phyloP scores from a whole-genome alignment of 2,113 vertebrate species.

The Lepisosteus osseus region DNA sequence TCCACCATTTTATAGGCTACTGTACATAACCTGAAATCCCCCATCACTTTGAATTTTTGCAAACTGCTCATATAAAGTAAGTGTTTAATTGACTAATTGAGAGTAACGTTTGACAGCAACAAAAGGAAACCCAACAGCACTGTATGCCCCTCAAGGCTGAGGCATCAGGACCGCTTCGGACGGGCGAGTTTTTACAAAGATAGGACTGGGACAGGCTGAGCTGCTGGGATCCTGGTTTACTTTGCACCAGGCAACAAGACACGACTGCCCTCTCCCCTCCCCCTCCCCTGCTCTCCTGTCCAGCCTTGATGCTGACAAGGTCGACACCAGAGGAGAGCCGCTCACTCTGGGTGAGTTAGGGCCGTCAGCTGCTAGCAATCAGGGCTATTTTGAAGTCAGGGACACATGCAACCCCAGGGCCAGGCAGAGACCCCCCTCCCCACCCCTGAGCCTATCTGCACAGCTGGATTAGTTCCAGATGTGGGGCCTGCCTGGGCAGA shows the following conservation, averaged over 20 bases:
- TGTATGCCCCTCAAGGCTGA: no score
- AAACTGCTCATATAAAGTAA: no score
- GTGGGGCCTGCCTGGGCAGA: constrained; percentile 34
- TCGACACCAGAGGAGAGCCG: constrained; percentile 71
- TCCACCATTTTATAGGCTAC: no score
- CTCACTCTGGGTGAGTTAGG: constrained; percentile 75
- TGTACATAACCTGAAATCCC: no score
- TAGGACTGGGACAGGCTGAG: no score
- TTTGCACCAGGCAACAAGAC: constrained; percentile 31
- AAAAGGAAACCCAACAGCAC: no score
- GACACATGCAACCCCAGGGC: constrained; percentile 72
- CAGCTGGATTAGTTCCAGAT: constrained; percentile 73
- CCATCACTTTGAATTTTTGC: no score
- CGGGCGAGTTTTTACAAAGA: no score
- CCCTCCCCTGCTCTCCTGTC: constrained; percentile 56
- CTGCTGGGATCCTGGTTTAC: constrained; percentile 27
- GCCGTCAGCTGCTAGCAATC: constrained; percentile 77
- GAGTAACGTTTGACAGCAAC: no score
- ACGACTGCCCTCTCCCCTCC: constrained; percentile 26
- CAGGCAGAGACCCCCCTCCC: constrained; percentile 61
- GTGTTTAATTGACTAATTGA: no score
- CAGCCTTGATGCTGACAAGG: constrained; percentile 73
- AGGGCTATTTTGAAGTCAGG: constrained; percentile 78
- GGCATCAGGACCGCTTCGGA: no score
- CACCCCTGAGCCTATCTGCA: constrained; percentile 55